These are phyloP conservation scores for Tokudaia muenninki DNA, from an alignment of 2,797 vertebrate genomes.

Conservation along the genomic window DNA sequence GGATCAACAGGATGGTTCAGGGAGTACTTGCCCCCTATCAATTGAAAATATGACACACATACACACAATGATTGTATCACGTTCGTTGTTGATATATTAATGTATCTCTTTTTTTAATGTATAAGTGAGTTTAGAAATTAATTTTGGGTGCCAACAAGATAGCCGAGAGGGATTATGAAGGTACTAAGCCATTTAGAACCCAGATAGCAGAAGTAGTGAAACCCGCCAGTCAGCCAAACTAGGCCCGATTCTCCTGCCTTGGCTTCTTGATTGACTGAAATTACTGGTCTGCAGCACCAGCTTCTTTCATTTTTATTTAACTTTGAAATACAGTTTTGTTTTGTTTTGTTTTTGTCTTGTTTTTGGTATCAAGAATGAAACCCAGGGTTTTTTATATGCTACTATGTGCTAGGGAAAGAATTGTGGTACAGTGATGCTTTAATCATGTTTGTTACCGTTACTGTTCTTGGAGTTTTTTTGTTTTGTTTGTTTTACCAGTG, in stretches of 20 bases:
- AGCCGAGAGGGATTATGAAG: background rate
- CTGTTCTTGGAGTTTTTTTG: background rate
- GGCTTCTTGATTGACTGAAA: background rate
- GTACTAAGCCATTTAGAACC: too few relatives aligned
- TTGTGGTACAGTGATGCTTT: background rate
- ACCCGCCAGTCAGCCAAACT: too few relatives aligned
- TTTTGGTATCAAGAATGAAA: background rate
- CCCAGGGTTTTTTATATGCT: background rate
- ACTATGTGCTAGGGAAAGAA: background rate
- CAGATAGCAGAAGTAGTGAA: background rate
- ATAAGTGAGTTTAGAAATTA: background rate
- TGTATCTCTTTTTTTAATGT: conserved; percentile 6
- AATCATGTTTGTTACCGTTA: background rate
- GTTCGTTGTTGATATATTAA: background rate
- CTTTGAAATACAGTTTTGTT: background rate
- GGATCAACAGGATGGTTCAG: background rate
- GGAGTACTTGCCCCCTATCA: background rate
- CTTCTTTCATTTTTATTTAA: background rate
- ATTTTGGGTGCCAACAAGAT: background rate
- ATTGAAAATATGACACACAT: background rate
- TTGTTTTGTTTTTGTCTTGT: background rate
- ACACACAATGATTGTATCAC: background rate
- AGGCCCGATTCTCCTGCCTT: background rate
- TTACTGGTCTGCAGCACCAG: background rate
- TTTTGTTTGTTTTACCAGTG: background rate